A percentile compares a stretch with the other conserved stretches of the same genome.
These are phyloP conservation scores for Platyrinchus mystaceus DNA, from an alignment of 2,797 vertebrate species.

Conservation along the genomic window DNA sequence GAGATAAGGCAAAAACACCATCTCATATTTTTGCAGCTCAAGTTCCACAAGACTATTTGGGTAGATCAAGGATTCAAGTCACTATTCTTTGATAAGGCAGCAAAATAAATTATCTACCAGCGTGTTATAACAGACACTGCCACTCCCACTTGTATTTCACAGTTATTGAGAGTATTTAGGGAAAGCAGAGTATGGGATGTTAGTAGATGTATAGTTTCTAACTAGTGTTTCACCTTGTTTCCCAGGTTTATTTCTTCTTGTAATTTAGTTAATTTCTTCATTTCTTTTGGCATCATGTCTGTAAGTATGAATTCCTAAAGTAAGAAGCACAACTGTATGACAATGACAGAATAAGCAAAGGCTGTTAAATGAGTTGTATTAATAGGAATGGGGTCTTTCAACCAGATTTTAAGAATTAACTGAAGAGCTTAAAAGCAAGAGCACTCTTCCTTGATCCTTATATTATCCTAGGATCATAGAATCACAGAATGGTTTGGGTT, in stretches of 20 bases:
- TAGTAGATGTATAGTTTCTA: neutral
- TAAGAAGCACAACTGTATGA: neutral
- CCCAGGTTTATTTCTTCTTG: neutral
- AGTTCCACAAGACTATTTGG: neutral
- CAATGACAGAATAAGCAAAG: neutral
- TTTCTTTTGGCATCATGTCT: neutral
- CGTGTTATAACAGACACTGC: neutral
- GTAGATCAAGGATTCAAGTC: neutral
- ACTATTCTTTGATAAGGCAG: neutral
- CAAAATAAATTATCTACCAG: neutral
- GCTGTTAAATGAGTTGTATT: neutral
- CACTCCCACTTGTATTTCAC: neutral
- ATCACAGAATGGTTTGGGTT: neutral
- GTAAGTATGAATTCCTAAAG: neutral
- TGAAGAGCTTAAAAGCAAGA: neutral
- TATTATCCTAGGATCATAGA: neutral
- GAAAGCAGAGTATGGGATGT: neutral
- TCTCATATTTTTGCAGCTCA: neutral
- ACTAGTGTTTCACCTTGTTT: neutral
- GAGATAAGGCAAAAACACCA: neutral
- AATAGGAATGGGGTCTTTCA: neutral
- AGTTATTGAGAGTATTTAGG: neutral
- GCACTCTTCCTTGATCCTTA: fast-evolving
- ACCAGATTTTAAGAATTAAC: neutral
- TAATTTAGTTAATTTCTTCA: neutral